phyloP scores from a whole-genome alignment of 2,113 vertebrate species.

The Gavia stellata region DNA sequence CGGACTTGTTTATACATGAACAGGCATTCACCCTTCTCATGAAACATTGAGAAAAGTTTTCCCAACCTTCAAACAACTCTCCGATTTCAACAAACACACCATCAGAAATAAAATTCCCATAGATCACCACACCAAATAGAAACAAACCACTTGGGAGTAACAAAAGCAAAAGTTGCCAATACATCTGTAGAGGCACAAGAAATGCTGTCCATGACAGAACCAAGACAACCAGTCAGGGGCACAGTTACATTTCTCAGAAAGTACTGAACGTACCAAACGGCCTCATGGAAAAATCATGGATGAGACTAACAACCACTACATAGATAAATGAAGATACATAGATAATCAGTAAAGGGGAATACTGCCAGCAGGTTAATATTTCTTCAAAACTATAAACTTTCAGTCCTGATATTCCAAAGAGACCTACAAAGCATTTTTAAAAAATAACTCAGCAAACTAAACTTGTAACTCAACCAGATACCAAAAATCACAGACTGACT shows the following conservation, averaged over 20 bases:
- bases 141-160: not conserved
- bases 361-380: not conserved
- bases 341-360: not conserved
- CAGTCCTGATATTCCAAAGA: not conserved
- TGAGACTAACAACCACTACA: not conserved
- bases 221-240: not conserved
- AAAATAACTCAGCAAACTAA: not conserved
- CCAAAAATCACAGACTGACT: not conserved
- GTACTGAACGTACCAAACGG: not conserved
- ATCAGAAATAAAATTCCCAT: not conserved
- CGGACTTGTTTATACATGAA: not conserved
- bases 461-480: not conserved
- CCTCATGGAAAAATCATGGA: not conserved
- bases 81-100: not conserved
- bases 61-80: not conserved
- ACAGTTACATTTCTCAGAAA: not conserved
- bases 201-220: not conserved
- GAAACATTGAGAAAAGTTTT: not conserved
- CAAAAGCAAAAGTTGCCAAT: not conserved
- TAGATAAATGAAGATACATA: not conserved
- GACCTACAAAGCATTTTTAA: not conserved
- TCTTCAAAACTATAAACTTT: not conserved
- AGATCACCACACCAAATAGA: not conserved
- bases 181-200: not conserved
- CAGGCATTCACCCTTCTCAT: not conserved